These are phyloP conservation scores for Ectropis crepuscularia DNA, from an alignment of 2,888 invertebrate genomes.

Conservation along the genomic window DNA sequence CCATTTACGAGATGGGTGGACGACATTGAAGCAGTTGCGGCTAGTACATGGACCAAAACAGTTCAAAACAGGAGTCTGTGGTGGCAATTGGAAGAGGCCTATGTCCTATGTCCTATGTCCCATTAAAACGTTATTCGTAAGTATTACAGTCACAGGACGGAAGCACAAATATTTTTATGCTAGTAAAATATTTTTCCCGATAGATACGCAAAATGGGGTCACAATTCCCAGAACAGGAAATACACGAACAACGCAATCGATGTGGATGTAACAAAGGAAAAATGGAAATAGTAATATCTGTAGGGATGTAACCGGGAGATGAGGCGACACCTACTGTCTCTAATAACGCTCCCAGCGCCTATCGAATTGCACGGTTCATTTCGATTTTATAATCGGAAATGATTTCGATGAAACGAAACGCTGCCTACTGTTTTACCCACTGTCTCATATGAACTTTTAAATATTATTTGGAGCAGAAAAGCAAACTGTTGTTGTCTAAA, in stretches of 20 bases:
- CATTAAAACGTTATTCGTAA: too few relatives aligned
- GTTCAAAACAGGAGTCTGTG: too few relatives aligned
- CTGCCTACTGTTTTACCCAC: neutral
- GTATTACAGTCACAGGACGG: neutral
- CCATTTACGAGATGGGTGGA: too few relatives aligned
- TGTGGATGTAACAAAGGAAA: constrained; percentile 23
- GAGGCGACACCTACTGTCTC: constrained; percentile 28
- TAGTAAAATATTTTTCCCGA: neutral
- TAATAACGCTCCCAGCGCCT: constrained; percentile 36
- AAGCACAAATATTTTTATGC: neutral
- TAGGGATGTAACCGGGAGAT: constrained; percentile 15
- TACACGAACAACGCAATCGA: constrained; percentile 12
- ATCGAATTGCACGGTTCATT: constrained; percentile 39
- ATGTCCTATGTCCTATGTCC: too few relatives aligned
- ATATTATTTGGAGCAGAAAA: too few relatives aligned
- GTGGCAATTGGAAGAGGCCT: too few relatives aligned
- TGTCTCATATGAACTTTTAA: too few relatives aligned
- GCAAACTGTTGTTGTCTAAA: too few relatives aligned
- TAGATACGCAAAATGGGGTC: neutral
- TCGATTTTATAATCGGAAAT: constrained; percentile 39
- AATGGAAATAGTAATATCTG: constrained; percentile 13
- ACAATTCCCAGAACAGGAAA: constrained; percentile 11
- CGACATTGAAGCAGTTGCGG: too few relatives aligned
- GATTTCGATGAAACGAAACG: constrained; percentile 27
- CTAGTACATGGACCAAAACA: too few relatives aligned